phyloP scores from a whole-genome alignment of 2,888 invertebrate species.

The Zhuqinia jingwanae region DNA sequence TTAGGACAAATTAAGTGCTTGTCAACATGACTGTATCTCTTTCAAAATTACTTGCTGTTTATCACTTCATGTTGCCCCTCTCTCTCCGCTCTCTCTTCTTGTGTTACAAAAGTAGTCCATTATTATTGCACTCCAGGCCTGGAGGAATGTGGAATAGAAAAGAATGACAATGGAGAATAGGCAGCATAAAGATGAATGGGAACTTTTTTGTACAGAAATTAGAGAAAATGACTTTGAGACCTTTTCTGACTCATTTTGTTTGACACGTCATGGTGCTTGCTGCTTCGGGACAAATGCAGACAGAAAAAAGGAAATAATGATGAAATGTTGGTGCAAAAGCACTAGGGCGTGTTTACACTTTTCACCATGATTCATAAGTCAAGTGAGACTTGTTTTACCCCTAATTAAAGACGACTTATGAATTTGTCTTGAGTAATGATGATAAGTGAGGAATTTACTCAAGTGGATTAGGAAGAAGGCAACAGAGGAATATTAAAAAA shows the following conservation, averaged over 20 bases:
- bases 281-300: background rate
- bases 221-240: conserved; percentile 56
- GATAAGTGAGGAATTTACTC: background rate
- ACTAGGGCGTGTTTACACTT: conserved; percentile 47
- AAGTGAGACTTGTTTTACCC: conserved; percentile 37
- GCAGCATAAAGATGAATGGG: conserved; percentile 29
- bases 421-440: conserved; percentile 17
- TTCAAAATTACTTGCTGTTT: conserved; percentile 54
- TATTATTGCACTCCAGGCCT: background rate
- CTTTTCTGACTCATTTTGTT: conserved; percentile 34
- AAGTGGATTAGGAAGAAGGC: background rate
- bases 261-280: conserved; percentile 6
- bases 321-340: conserved; percentile 31
- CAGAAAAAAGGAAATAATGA: conserved; percentile 22
- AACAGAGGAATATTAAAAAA: too few species aligned
- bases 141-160: background rate
- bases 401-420: conserved; percentile 62
- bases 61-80: conserved; percentile 45
- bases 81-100: background rate
- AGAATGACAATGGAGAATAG: conserved; percentile 41
- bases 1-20: conserved; percentile 70
- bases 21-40: conserved; percentile 55
- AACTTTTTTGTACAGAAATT: conserved; percentile 36
- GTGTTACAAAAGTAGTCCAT: background rate
- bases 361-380: background rate